These are phyloP conservation scores for Apoderus coryli DNA, from an alignment of 2,888 invertebrate species.

Conservation along the genomic window DNA sequence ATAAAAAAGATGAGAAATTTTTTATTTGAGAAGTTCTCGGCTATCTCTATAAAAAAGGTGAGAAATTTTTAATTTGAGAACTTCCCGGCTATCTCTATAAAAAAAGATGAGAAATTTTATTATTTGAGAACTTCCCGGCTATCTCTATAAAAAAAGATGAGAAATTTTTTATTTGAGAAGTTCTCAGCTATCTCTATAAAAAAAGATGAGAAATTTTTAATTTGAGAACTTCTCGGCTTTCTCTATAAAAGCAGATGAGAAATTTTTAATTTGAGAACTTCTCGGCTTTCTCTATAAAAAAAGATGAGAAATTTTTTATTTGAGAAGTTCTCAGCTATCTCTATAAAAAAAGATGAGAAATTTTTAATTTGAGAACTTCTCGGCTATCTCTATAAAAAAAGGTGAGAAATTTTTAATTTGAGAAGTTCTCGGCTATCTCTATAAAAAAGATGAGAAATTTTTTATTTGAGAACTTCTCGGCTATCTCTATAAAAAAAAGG, in stretches of 20 bases:
- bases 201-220: slow-evolving; percentile 8
- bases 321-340: slow-evolving; percentile 43
- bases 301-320: slow-evolving; percentile 21
- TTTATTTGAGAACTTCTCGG: slow-evolving; percentile 37
- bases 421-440: slow-evolving; percentile 47
- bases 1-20: slow-evolving; percentile 15
- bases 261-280: slow-evolving; percentile 34
- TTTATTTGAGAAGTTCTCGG: slow-evolving; percentile 37
- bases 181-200: slow-evolving; percentile 46
- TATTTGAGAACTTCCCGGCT: slow-evolving; percentile 38
- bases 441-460: slow-evolving; percentile 15
- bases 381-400: slow-evolving; percentile 42
- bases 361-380: slow-evolving; percentile 36
- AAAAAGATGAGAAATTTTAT: slow-evolving; percentile 8
- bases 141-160: slow-evolving; percentile 39
- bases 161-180: slow-evolving; percentile 29
- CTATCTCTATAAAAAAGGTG: slow-evolving; percentile 40
- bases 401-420: slow-evolving; percentile 26
- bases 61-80: slow-evolving; percentile 30
- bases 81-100: slow-evolving; percentile 46
- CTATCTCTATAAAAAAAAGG: slow-evolving; percentile 41
- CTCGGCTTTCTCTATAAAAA: slow-evolving; percentile 43
- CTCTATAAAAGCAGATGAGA: slow-evolving; percentile 35
- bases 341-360: slow-evolving; percentile 31
- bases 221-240: slow-evolving; percentile 42